These are phyloP conservation scores for Nyctibius grandis DNA, from an alignment of 2,797 vertebrate species.

Conservation along the genomic window DNA sequence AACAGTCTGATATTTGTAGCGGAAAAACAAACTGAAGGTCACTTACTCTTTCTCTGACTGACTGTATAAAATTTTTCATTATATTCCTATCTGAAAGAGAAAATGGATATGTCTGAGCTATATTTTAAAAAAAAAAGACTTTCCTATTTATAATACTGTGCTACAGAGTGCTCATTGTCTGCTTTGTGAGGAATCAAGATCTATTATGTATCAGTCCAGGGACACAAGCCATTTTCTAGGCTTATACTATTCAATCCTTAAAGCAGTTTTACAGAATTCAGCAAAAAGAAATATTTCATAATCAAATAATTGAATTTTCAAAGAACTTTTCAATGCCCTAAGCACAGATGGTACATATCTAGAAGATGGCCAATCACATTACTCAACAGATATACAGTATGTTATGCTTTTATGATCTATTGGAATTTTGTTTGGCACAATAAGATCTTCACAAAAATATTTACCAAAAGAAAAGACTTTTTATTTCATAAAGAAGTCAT, in stretches of 20 bases:
- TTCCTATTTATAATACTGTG: conserved; percentile 40
- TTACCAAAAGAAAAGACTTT: not conserved
- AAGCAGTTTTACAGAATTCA: conserved; percentile 50
- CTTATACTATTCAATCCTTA: conserved; percentile 33
- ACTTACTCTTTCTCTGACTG: not conserved
- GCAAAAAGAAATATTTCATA: conserved; percentile 28
- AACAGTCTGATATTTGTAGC: not conserved
- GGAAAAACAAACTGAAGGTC: conserved; percentile 47
- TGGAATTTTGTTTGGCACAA: not conserved
- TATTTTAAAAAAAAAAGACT: not conserved
- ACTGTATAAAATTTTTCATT: not conserved
- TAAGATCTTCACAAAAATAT: not conserved
- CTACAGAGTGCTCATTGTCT: conserved; percentile 53
- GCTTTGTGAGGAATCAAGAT: conserved; percentile 50
- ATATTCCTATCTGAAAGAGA: conserved; percentile 9
- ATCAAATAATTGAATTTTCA: conserved; percentile 50
- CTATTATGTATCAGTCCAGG: conserved; percentile 57
- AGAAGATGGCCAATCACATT: not conserved
- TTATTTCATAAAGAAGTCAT: not conserved
- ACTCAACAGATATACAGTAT: not conserved
- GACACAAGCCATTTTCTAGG: conserved; percentile 14
- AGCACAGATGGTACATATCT: not conserved
- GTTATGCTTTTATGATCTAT: not conserved
- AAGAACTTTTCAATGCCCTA: not conserved
- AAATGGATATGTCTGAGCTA: not conserved